A percentile compares a stretch with the other conserved stretches of the same genome.
These are phyloP conservation scores for Epinephelus cyanopodus DNA, from an alignment of 2,113 vertebrate genomes.

Conservation along the genomic window DNA sequence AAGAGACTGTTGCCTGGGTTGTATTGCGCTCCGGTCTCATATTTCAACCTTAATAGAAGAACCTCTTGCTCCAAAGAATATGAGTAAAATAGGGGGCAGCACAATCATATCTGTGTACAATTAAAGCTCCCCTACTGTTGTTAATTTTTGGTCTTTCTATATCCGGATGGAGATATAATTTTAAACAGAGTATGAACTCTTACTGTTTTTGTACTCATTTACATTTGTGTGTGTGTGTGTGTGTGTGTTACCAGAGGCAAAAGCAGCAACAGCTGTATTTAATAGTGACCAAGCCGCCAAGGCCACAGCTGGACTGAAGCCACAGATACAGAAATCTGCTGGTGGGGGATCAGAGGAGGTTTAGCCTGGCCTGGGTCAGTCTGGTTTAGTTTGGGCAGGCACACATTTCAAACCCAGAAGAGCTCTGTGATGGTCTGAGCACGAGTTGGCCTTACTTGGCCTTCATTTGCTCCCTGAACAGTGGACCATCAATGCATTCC, in stretches of 20 bases:
- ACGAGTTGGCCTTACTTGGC: not conserved
- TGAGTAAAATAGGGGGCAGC: slow-evolving; percentile 40
- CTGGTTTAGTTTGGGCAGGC: slow-evolving; percentile 24
- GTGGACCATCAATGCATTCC: not conserved
- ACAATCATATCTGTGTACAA: slow-evolving; percentile 65
- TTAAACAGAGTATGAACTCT: slow-evolving; percentile 54
- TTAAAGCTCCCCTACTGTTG: slow-evolving; percentile 57
- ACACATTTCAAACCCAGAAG: slow-evolving; percentile 7
- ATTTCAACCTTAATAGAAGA: slow-evolving; percentile 30
- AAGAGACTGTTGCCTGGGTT: not conserved
- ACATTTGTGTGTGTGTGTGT: slow-evolving; percentile 7
- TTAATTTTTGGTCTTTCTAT: slow-evolving; percentile 49
- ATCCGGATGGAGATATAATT: slow-evolving; percentile 65
- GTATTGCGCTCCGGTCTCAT: slow-evolving; percentile 1
- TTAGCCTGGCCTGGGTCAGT: slow-evolving; percentile 11
- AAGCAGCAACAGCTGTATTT: slow-evolving; percentile 65
- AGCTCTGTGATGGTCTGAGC: slow-evolving; percentile 18
- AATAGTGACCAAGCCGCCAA: slow-evolving; percentile 52
- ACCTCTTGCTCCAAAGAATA: slow-evolving; percentile 22
- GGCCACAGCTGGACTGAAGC: slow-evolving; percentile 54
- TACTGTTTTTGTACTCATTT: slow-evolving; percentile 27
- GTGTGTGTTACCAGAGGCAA: slow-evolving; percentile 36
- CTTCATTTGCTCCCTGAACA: slow-evolving; percentile 23
- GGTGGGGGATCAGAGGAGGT: not conserved
- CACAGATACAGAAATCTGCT: slow-evolving; percentile 42